Evolutionary conservation across 1,140 invertebrate genomes (phyloP).

Genomic region (Polypedilum vanderplanki): DNA sequence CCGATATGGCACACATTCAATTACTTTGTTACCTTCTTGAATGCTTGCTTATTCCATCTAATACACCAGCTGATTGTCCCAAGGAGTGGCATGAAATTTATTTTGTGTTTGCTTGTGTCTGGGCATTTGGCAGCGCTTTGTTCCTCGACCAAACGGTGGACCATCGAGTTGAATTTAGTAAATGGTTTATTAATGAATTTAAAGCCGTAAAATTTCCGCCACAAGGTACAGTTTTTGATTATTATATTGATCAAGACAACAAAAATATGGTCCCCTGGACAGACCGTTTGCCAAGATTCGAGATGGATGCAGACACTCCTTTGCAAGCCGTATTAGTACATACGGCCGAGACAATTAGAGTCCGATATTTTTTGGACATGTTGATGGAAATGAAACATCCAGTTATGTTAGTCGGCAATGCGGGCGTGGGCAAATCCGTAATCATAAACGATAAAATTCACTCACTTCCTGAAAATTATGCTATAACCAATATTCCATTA

Average conservation of each 20-base stretch:
- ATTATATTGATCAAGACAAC: constrained; percentile 82
- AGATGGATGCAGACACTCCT: constrained; percentile 84
- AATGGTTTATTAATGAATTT: constrained; percentile 96
- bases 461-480: constrained; percentile 75
- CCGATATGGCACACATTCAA: constrained; percentile 88
- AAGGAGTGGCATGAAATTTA: constrained; percentile 95
- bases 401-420: constrained; percentile 88
- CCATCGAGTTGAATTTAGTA: constrained; percentile 74
- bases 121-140: constrained; percentile 93
- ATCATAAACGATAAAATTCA: constrained; percentile 77
- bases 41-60: constrained; percentile 74
- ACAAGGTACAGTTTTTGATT: constrained; percentile 89
- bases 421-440: constrained; percentile 87
- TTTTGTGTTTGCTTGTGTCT: constrained; percentile 92
- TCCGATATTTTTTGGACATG: constrained; percentile 83
- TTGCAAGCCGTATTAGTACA: constrained; percentile 89
- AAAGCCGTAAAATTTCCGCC: constrained; percentile 89
- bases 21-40: constrained; percentile 88
- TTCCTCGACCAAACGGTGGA: constrained; percentile 84
- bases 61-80: constrained; percentile 77
- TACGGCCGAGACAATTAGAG: constrained; percentile 84
- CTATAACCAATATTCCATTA: constrained; percentile 86
- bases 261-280: constrained; percentile 87
- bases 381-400: constrained; percentile 82
- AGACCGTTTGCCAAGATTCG: constrained; percentile 81